These are phyloP conservation scores for Leptinotarsa rubiginosa DNA, from an alignment of 2,888 invertebrate species.

Conservation along the genomic window DNA sequence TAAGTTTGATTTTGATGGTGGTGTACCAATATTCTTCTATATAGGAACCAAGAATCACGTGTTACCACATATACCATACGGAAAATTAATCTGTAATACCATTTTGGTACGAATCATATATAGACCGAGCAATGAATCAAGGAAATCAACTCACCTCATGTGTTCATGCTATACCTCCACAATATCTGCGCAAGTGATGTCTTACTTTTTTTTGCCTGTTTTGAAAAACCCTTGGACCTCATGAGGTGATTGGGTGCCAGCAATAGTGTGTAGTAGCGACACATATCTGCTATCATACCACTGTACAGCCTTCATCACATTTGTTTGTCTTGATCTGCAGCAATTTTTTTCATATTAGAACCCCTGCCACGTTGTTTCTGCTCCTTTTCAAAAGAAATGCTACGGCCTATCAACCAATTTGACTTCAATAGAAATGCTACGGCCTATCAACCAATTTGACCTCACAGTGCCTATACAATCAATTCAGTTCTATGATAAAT, in stretches of 20 bases:
- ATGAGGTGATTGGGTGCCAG: neutral
- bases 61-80: neutral
- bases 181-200: neutral
- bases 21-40: too few relatives aligned
- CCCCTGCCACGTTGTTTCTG: slow-evolving; percentile 25
- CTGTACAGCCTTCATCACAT: neutral
- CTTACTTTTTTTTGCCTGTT: neutral
- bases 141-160: neutral
- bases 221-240: slow-evolving; percentile 8
- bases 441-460: too few relatives aligned
- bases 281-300: slow-evolving; percentile 12
- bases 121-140: neutral
- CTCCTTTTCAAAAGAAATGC: slow-evolving; percentile 14
- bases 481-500: neutral
- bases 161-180: too few relatives aligned
- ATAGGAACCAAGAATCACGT: neutral
- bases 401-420: neutral
- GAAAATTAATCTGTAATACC: neutral
- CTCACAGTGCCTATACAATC: slow-evolving; percentile 9
- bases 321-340: neutral
- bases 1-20: too few relatives aligned
- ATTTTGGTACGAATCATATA: neutral
- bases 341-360: slow-evolving; percentile 3
- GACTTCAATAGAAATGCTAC: neutral
- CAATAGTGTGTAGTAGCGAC: slow-evolving; percentile 8